These are phyloP conservation scores for Platynereis dumerilii DNA, from an alignment of 2,888 invertebrate species.

Conservation along the genomic window DNA sequence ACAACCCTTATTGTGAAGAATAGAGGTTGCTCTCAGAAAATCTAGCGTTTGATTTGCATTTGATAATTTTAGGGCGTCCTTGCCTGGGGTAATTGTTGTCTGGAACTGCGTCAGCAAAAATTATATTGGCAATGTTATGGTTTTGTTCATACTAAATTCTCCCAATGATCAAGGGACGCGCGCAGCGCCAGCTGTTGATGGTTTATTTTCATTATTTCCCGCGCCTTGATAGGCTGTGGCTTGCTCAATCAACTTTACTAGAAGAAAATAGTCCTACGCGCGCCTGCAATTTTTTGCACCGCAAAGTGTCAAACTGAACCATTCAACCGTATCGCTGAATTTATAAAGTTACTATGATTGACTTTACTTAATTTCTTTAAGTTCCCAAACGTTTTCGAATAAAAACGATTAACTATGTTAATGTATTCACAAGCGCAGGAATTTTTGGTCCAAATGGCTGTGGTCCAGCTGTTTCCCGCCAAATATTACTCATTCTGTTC, in stretches of 20 bases:
- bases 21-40: too few species aligned
- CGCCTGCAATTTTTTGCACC: too few species aligned
- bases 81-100: too few species aligned
- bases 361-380: too few species aligned
- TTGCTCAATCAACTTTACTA: too few species aligned
- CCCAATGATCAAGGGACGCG: conserved; percentile 44
- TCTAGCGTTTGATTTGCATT: too few species aligned
- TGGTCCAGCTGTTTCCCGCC: conserved; percentile 59
- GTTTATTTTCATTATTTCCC: conserved; percentile 56
- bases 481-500: conserved; percentile 60
- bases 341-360: too few species aligned
- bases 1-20: neutral
- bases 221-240: conserved; percentile 55
- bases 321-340: too few species aligned
- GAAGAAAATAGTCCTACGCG: too few species aligned
- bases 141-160: conserved; percentile 40
- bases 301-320: too few species aligned
- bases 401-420: neutral
- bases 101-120: neutral
- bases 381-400: too few species aligned
- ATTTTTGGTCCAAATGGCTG: neutral
- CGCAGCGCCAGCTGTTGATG: conserved; percentile 54
- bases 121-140: conserved; percentile 1
- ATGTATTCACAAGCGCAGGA: conserved; percentile 22
- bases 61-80: too few species aligned